Percentiles rank a stretch among this genome's conserved stretches.
Evolutionary conservation across 2,888 invertebrate species (phyloP).

Genomic region (Limulus polyphemus): DNA sequence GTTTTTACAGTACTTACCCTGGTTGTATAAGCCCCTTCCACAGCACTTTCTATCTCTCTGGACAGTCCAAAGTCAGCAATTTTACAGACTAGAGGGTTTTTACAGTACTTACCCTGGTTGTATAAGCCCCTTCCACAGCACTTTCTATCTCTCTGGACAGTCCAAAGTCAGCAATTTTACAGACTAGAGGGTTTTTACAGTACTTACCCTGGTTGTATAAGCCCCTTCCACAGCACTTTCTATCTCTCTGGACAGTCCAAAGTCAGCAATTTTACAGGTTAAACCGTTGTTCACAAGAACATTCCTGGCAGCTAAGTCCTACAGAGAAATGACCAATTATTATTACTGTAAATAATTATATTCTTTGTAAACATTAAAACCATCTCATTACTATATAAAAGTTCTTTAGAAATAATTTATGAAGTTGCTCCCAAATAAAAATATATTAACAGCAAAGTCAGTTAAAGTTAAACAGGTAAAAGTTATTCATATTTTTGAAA

Average conservation of each 20-base stretch:
- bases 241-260: conserved; percentile 91
- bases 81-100: conserved; percentile 67
- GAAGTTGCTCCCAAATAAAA: no score
- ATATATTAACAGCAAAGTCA: no score
- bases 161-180: conserved; percentile 99
- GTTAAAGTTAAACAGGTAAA: no score
- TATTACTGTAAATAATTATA: no score
- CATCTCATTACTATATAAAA: no score
- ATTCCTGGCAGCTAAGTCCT: conserved; percentile 90
- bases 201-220: conserved; percentile 58
- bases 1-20: conserved; percentile 44
- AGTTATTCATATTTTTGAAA: no score
- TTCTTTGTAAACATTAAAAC: no score
- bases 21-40: conserved; percentile 60
- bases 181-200: conserved; percentile 49
- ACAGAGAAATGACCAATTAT: neutral
- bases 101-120: conserved; percentile 1
- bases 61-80: conserved; percentile 98
- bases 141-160: conserved; percentile 91
- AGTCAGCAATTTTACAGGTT: conserved; percentile 98
- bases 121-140: conserved; percentile 56
- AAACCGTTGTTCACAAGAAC: conserved; percentile 93
- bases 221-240: conserved; percentile 62
- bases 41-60: conserved; percentile 89
- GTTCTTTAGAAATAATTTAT: no score